Conservation (phyloP, 2,113 vertebrate species). For the Oryctolagus cuniculus region DNA sequence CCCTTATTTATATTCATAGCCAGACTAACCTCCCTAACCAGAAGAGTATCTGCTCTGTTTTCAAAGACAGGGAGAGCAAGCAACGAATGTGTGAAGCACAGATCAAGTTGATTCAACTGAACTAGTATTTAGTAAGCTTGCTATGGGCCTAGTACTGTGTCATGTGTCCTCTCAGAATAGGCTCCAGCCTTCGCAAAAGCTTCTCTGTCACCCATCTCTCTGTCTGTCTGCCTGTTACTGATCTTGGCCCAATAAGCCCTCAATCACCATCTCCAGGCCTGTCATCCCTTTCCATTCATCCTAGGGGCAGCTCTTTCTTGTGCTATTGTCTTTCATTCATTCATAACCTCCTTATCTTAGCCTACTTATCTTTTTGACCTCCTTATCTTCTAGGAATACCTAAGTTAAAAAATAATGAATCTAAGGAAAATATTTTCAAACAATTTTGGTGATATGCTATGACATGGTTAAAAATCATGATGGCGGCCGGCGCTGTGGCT, state of each 20-base stretch:
- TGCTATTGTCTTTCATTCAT: neutral
- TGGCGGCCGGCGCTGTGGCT: no score
- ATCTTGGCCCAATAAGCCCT: neutral
- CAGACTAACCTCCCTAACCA: conserved; percentile 46
- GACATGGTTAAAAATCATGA: conserved; percentile 44
- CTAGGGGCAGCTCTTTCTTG: conserved; percentile 15
- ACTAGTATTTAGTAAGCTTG: conserved; percentile 31
- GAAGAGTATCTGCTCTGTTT: conserved; percentile 53
- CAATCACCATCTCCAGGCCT: neutral
- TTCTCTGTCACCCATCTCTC: neutral
- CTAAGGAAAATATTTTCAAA: conserved; percentile 19
- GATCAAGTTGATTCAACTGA: conserved; percentile 12
- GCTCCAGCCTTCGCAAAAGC: neutral
- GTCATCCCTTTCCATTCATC: neutral
- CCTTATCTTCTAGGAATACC: neutral
- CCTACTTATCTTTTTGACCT: neutral
- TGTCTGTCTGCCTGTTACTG: conserved; percentile 15
- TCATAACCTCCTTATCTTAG: neutral
- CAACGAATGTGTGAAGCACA: conserved; percentile 5
- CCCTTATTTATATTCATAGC: conserved; percentile 51
- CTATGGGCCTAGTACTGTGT: neutral
- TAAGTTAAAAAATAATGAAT: conserved; percentile 37
- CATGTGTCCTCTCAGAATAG: neutral
- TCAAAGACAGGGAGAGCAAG: conserved; percentile 30
- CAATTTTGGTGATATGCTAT: neutral